These are phyloP conservation scores for Dromas ardeola DNA, from an alignment of 2,113 vertebrate species.

Conservation along the genomic window DNA sequence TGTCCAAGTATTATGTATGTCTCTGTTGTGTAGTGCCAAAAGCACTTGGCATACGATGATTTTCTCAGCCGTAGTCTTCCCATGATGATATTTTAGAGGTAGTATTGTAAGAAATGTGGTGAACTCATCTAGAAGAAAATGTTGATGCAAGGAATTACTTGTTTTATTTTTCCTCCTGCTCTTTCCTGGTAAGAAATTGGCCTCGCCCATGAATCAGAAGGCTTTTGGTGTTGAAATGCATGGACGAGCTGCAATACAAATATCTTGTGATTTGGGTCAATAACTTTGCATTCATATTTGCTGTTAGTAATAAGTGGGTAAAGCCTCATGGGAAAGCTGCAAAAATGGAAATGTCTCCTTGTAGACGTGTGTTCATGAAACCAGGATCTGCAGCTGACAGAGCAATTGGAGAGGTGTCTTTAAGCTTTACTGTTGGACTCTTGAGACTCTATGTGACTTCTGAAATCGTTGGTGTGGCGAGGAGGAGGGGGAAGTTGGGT, in stretches of 20 bases:
- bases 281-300: constrained; percentile 75
- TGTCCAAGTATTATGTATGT: background rate
- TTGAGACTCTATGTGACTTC: background rate
- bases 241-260: constrained; percentile 55
- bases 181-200: background rate
- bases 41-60: background rate
- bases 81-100: background rate
- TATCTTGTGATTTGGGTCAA: constrained; percentile 68
- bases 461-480: background rate
- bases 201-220: background rate
- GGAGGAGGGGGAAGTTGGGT: background rate
- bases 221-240: constrained; percentile 48
- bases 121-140: background rate
- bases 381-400: constrained; percentile 56
- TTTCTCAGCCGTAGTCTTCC: background rate
- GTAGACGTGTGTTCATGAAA: constrained; percentile 52
- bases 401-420: constrained; percentile 63
- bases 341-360: constrained; percentile 73
- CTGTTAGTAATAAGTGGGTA: constrained; percentile 60
- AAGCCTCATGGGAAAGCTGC: constrained; percentile 61
- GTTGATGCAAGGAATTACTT: background rate
- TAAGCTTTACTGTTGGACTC: constrained; percentile 42
- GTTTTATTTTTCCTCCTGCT: background rate
- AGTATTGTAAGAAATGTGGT: background rate
- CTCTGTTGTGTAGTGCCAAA: background rate